Evolutionary conservation across 2,888 invertebrate genomes (phyloP), one percentile per base, ranked within the genome.

Genomic region (Exephanes ischioxanthus): DNA sequence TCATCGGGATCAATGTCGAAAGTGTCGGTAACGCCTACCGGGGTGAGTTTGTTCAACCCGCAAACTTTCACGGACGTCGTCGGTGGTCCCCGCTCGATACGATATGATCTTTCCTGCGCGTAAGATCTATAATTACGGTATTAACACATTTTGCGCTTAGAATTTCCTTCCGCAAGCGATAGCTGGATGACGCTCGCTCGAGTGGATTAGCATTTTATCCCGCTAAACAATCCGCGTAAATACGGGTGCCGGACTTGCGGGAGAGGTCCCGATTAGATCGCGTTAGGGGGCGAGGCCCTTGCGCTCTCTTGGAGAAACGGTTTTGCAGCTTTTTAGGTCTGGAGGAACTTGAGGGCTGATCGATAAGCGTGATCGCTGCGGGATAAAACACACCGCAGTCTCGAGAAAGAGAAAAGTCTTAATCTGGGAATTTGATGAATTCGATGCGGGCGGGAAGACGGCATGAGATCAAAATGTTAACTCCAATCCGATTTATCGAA

Each of bases 141-240:
- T 55, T 11, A 71, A 66, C n/a, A 48, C 51, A 33, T 70, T 85
- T 58, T 19, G 70, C 61, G 82, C 55, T 79, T 82, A 85, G 81
- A 85, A 79, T 82, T 85, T 85, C 78, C 81, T 82, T 82, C 79
- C 79, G 78, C 41, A 55, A 77, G 72, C 80, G 73, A 85, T 79
- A 55, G 67, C 48, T 55, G 7, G 67, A 80, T 72, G 72, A 72
- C 72, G 72, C 26, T 63, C 33, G 67, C 51, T 63, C 48, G 41
- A 22, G 45, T 19, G 66, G 77, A 85, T 85, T 85, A 80, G 77
- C 85, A 85, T 85, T 83, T 85, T 80, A 80, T 80, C 51, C 85
- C 80, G 80, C 77, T 77, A 68, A 80, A 80, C 51, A 72, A 33
- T 67, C n/a, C 45, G 63, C 61, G 72, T 77, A 73, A 80, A 85